Evolutionary conservation across 2,888 invertebrate genomes (phyloP).

Genomic region (Cordilura impudica): DNA sequence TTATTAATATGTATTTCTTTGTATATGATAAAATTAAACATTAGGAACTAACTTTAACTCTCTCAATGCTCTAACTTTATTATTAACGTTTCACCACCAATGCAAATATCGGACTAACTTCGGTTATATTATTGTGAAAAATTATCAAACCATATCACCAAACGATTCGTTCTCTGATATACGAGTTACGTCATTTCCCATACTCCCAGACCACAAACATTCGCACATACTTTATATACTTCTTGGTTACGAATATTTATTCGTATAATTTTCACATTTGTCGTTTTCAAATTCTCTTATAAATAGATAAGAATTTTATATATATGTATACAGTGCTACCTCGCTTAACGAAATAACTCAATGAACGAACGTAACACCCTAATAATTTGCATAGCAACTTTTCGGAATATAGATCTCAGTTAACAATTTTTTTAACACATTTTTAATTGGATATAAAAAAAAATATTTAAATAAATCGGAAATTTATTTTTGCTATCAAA

Average conservation of each 20-base stretch:
- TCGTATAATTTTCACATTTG: conserved; percentile 20
- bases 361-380: too few species aligned
- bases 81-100: conserved; percentile 33
- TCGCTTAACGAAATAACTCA: too few species aligned
- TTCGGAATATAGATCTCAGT: too few species aligned
- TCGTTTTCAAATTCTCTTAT: conserved; percentile 33
- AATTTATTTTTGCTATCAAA: too few species aligned
- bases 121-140: conserved; percentile 11
- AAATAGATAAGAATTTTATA: conserved; percentile 47
- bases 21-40: too few species aligned
- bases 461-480: too few species aligned
- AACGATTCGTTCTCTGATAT: conserved; percentile 16
- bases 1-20: neutral
- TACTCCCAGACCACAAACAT: neutral
- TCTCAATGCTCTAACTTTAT: neutral
- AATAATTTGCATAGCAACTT: too few species aligned
- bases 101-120: conserved; percentile 52
- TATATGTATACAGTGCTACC: too few species aligned
- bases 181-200: conserved; percentile 49
- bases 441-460: too few species aligned
- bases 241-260: neutral
- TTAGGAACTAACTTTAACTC: conserved; percentile 7
- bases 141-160: conserved; percentile 43
- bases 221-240: neutral
- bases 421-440: too few species aligned